These are phyloP conservation scores for Microcebus murinus DNA, from an alignment of 2,113 vertebrate genomes.

Conservation along the genomic window DNA sequence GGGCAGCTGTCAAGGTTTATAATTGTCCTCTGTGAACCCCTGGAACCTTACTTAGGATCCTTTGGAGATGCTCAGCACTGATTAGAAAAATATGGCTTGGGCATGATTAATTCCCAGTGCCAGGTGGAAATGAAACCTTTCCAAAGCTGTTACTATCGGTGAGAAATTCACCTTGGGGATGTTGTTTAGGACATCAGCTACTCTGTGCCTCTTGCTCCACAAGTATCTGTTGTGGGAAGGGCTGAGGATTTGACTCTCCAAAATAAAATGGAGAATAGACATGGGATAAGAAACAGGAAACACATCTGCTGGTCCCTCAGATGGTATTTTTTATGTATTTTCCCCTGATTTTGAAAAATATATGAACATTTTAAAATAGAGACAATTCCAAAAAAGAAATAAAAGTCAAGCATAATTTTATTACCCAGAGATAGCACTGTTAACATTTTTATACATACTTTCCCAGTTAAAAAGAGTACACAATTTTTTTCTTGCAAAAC, in stretches of 20 bases:
- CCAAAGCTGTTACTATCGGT: neutral
- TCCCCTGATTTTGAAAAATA: constrained; percentile 43
- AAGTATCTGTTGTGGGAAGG: neutral
- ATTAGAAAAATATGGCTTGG: neutral
- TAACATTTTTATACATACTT: neutral
- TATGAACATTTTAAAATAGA: constrained; percentile 22
- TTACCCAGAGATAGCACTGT: neutral
- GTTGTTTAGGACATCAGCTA: neutral
- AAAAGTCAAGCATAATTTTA: constrained; percentile 19
- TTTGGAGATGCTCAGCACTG: neutral
- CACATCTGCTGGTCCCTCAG: neutral
- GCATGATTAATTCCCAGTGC: neutral
- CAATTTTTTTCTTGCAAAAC: constrained; percentile 6
- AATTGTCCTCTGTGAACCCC: constrained; percentile 2
- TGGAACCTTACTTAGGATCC: neutral
- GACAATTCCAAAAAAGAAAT: constrained; percentile 1
- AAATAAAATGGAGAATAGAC: constrained; percentile 1
- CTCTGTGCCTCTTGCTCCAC: neutral
- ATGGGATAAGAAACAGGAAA: neutral
- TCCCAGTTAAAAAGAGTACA: constrained; percentile 42
- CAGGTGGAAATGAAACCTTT: neutral
- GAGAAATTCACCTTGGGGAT: neutral
- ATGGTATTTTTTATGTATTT: neutral
- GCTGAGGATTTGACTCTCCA: neutral
- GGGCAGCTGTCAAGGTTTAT: neutral